phyloP scores from a whole-genome alignment of 2,888 invertebrate genomes.

The Chrysomela aeneicollis region DNA sequence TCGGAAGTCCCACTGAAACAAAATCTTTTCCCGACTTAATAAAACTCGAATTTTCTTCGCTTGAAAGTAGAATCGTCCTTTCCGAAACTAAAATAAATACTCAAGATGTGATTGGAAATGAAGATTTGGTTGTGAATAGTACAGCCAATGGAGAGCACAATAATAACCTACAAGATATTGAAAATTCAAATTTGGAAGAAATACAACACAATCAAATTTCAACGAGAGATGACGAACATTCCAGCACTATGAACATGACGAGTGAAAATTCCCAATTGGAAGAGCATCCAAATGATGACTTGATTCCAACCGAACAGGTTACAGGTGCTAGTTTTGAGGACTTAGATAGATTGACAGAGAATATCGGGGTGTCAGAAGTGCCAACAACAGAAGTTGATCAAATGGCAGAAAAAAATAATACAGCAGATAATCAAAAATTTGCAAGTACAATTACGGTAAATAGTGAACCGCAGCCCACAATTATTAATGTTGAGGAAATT shows the following conservation, averaged over 20 bases:
- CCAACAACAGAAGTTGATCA: not conserved
- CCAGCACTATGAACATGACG: not conserved
- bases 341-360: not conserved
- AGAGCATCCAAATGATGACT: no score
- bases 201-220: not conserved
- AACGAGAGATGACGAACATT: not conserved
- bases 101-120: slow-evolving; percentile 11
- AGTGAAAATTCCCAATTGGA: not conserved
- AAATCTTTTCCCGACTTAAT: not conserved
- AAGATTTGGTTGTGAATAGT: slow-evolving; percentile 20
- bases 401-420: not conserved
- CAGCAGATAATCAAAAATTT: not conserved
- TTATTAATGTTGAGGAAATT: not conserved
- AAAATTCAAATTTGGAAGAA: no score
- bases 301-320: not conserved
- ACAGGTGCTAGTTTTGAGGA: not conserved
- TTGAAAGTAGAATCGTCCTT: slow-evolving; percentile 33
- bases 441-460: not conserved
- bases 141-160: slow-evolving; percentile 9
- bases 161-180: not conserved
- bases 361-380: not conserved
- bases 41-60: not conserved
- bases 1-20: slow-evolving; percentile 33
- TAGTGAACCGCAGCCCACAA: not conserved
- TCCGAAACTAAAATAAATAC: slow-evolving; percentile 13